Evolutionary conservation across 2,113 vertebrate species (phyloP).

Genomic region (Nannobrachium achirus): DNA sequence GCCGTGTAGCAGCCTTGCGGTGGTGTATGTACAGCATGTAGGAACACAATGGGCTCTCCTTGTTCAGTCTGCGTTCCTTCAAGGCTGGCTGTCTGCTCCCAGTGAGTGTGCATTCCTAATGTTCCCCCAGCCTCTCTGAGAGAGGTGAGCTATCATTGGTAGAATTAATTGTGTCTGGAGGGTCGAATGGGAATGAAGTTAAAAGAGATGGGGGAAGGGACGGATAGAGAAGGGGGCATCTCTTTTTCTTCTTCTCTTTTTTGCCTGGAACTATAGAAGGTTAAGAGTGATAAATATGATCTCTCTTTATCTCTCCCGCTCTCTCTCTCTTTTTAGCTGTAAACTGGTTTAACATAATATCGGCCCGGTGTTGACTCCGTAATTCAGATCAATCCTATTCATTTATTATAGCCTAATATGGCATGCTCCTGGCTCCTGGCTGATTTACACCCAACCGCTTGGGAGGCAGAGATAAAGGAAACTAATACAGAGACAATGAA

Average conservation of each 20-base stretch:
- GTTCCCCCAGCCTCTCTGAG: constrained; percentile 69
- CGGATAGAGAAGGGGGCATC: constrained; percentile 1
- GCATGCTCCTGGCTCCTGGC: constrained; percentile 27
- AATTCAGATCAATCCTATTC: constrained; percentile 30
- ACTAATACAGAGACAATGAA: constrained; percentile 50
- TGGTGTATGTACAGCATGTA: constrained; percentile 49
- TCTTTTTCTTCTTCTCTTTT: constrained; percentile 41
- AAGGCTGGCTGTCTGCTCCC: constrained; percentile 45
- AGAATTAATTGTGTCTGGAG: constrained; percentile 80
- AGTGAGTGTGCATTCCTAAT: constrained; percentile 78
- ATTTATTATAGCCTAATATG: constrained; percentile 58
- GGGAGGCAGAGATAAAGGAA: constrained; percentile 48
- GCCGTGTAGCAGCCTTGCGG: constrained; percentile 56
- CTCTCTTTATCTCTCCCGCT: constrained; percentile 14
- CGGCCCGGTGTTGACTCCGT: constrained; percentile 23
- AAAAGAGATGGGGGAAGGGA: constrained; percentile 15
- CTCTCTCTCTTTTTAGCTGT: constrained; percentile 33
- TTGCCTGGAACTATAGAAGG: constrained; percentile 38
- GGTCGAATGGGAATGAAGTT: constrained; percentile 60
- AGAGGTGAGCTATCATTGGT: constrained; percentile 64
- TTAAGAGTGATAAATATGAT: constrained; percentile 32
- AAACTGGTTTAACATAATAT: constrained; percentile 27
- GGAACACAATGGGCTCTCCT: constrained; percentile 30
- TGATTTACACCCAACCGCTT: constrained; percentile 58
- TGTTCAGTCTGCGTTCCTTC: constrained; percentile 48